These are phyloP conservation scores for Tragelaphus scriptus DNA, from an alignment of 2,113 vertebrate genomes.

Conservation along the genomic window DNA sequence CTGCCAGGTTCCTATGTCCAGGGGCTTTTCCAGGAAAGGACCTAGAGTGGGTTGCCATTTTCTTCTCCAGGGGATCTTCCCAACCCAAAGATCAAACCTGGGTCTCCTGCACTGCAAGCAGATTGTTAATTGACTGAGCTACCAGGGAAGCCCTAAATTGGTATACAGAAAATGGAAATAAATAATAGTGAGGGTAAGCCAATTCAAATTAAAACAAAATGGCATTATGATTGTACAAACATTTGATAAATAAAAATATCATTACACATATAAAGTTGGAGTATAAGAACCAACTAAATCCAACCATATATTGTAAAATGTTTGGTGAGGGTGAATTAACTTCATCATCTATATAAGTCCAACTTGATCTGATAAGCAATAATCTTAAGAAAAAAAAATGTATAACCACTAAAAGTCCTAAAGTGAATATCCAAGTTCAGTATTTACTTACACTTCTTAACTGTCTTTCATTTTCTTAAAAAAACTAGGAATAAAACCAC, in stretches of 20 bases:
- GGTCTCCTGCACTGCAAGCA: background rate
- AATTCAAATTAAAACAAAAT: background rate
- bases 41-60: background rate
- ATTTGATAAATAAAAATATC: background rate
- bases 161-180: background rate
- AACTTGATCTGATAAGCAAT: background rate
- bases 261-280: background rate
- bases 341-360: background rate
- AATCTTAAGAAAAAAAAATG: background rate
- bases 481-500: background rate
- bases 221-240: background rate
- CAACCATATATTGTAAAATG: background rate
- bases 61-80: background rate
- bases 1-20: background rate
- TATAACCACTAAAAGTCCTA: background rate
- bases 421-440: background rate
- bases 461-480: background rate
- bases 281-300: background rate
- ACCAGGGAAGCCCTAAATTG: background rate
- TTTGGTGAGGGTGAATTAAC: background rate
- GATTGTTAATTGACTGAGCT: background rate
- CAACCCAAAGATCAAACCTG: background rate
- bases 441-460: background rate
- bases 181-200: background rate
- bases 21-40: background rate